Evolutionary conservation across 2,888 invertebrate species (phyloP).

Genomic region (Eupithecia dodoneata): DNA sequence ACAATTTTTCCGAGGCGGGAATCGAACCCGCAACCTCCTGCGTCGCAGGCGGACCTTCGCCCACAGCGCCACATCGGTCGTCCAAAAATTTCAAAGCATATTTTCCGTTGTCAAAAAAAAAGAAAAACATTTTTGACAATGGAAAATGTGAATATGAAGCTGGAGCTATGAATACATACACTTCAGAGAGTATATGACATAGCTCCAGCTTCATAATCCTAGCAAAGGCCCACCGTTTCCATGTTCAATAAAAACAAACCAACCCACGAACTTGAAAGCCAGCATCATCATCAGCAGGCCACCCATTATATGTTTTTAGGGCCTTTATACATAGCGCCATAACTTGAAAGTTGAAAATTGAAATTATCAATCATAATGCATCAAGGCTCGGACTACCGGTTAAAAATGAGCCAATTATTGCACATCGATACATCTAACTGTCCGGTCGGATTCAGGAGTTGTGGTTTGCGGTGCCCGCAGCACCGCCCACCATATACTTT

Average conservation of each 20-base stretch:
- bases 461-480: conserved; percentile 78
- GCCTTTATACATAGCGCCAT: too few relatives aligned
- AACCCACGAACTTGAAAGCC: neutral
- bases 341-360: neutral
- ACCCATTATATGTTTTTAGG: too few relatives aligned
- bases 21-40: too few relatives aligned
- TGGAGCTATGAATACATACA: too few relatives aligned
- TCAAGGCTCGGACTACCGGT: conserved; percentile 39
- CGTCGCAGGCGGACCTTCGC: too few relatives aligned
- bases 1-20: too few relatives aligned
- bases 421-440: conserved; percentile 65
- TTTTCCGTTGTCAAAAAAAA: too few relatives aligned
- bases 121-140: too few relatives aligned
- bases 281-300: too few relatives aligned
- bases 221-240: neutral
- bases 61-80: too few relatives aligned
- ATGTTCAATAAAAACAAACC: neutral
- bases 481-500: conserved; percentile 71
- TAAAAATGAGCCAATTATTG: conserved; percentile 60
- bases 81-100: too few relatives aligned
- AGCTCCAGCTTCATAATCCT: neutral
- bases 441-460: conserved; percentile 73
- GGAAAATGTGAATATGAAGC: too few relatives aligned
- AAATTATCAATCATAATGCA: conserved; percentile 28
- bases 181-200: neutral